These are phyloP conservation scores for Rhyzopertha dominica DNA, from an alignment of 1,140 invertebrate genomes.

Conservation along the genomic window DNA sequence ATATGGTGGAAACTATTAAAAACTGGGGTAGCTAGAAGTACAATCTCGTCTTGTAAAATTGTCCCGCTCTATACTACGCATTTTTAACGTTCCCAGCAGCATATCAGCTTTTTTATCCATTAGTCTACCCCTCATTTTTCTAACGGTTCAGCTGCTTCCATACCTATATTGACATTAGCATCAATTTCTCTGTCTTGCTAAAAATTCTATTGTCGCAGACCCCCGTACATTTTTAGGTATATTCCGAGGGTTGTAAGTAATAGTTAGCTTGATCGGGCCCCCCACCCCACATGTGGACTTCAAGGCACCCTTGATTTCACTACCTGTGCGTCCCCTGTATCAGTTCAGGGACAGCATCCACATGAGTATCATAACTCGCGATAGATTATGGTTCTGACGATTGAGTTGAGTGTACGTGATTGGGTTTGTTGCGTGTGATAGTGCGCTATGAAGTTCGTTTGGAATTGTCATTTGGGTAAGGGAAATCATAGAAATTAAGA, in stretches of 20 bases:
- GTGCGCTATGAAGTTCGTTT: constrained; percentile 22
- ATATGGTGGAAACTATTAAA: too few relatives aligned
- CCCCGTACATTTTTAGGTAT: constrained; percentile 22
- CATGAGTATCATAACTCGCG: constrained; percentile 2
- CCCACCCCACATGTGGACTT: constrained; percentile 15
- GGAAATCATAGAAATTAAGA: too few relatives aligned
- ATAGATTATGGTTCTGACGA: neutral
- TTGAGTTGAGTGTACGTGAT: neutral
- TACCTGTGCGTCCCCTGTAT: constrained; percentile 24
- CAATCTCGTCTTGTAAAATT: too few relatives aligned
- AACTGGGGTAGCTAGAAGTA: too few relatives aligned
- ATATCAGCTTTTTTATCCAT: too few relatives aligned
- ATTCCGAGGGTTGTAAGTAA: constrained; percentile 24
- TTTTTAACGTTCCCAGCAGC: too few relatives aligned
- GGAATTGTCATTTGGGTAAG: constrained; percentile 22
- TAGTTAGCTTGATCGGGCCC: constrained; percentile 20
- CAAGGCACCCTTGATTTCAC: constrained; percentile 22
- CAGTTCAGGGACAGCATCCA: constrained; percentile 29
- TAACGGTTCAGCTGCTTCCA: constrained; percentile 3
- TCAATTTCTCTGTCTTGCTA: constrained; percentile 15
- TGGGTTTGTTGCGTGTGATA: constrained; percentile 11
- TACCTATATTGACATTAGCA: constrained; percentile 22
- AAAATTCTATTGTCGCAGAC: constrained; percentile 20
- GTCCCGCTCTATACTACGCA: too few relatives aligned
- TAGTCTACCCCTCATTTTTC: neutral